Percentiles rank a stretch among this genome's conserved stretches.
Conservation (phyloP, 1,140 invertebrate genomes). For the Anastrepha obliqua region DNA sequence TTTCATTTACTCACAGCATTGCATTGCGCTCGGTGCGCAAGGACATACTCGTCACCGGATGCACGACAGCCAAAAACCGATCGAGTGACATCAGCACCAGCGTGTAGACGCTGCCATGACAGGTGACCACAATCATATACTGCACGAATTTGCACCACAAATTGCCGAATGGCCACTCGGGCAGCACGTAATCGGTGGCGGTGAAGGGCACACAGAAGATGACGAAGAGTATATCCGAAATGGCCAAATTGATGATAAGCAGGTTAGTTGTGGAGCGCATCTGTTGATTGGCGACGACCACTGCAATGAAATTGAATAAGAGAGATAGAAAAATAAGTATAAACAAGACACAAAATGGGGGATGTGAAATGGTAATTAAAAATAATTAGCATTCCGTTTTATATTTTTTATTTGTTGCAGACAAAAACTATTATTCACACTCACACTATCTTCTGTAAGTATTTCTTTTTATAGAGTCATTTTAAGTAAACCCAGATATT, state of each 20-base stretch:
- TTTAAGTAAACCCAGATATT: too few species aligned
- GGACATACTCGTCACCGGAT: constrained; percentile 93
- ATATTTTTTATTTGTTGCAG: too few species aligned
- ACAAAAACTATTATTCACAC: too few species aligned
- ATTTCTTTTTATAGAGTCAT: too few species aligned
- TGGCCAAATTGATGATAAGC: constrained; percentile 90
- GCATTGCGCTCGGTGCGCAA: constrained; percentile 91
- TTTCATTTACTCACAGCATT: constrained; percentile 69
- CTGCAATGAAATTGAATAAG: constrained; percentile 70
- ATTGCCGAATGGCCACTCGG: constrained; percentile 93
- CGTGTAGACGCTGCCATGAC: constrained; percentile 83
- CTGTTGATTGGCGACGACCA: constrained; percentile 89
- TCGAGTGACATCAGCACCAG: constrained; percentile 94
- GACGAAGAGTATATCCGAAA: constrained; percentile 95
- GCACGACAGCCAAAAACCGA: constrained; percentile 94
- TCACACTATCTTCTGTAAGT: too few species aligned
- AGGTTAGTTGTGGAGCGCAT: constrained; percentile 96
- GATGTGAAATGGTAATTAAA: too few species aligned
- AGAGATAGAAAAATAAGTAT: background rate
- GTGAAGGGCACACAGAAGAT: constrained; percentile 88
- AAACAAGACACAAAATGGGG: too few species aligned
- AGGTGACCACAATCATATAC: constrained; percentile 90
- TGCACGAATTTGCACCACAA: constrained; percentile 92
- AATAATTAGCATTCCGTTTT: too few species aligned
- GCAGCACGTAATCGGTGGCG: constrained; percentile 86